Evolutionary conservation across 1,140 invertebrate genomes (phyloP).

Genomic region (Achatina immaculata): DNA sequence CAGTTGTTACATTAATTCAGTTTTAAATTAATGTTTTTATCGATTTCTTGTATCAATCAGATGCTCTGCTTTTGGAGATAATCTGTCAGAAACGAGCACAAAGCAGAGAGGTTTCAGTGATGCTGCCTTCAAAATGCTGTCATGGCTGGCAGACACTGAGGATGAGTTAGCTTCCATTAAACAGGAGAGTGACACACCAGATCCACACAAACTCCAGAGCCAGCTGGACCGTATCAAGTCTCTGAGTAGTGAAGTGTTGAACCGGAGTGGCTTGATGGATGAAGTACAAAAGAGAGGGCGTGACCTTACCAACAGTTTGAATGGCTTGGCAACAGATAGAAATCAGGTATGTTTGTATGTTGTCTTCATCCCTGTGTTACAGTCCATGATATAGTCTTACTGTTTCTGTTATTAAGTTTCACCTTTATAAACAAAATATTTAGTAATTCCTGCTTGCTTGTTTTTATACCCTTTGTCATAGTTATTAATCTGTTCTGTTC

Average conservation of each 20-base stretch:
- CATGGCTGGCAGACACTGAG: conserved; percentile 87
- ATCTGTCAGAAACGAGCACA: conserved; percentile 84
- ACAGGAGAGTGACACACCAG: conserved; percentile 85
- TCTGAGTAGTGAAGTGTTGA: conserved; percentile 87
- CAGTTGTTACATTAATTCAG: no score
- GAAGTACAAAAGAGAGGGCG: conserved; percentile 71
- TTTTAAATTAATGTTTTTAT: no score
- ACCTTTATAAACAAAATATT: no score
- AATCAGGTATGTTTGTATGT: conserved; percentile 26
- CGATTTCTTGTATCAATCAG: neutral
- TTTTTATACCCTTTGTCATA: no score
- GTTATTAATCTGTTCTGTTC: no score
- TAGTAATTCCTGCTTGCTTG: no score
- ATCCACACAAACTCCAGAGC: conserved; percentile 88
- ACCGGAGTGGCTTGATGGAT: conserved; percentile 87
- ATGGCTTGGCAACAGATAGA: conserved; percentile 80
- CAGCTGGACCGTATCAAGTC: conserved; percentile 87
- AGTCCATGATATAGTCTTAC: no score
- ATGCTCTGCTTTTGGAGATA: conserved; percentile 80
- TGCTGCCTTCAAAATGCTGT: conserved; percentile 83
- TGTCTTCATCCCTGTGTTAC: no score
- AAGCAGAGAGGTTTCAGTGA: conserved; percentile 87
- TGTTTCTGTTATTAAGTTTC: no score
- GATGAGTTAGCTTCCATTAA: conserved; percentile 82
- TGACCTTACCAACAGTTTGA: conserved; percentile 76